phyloP scores from a whole-genome alignment of 2,797 vertebrate species.

The Dipus sagitta region DNA sequence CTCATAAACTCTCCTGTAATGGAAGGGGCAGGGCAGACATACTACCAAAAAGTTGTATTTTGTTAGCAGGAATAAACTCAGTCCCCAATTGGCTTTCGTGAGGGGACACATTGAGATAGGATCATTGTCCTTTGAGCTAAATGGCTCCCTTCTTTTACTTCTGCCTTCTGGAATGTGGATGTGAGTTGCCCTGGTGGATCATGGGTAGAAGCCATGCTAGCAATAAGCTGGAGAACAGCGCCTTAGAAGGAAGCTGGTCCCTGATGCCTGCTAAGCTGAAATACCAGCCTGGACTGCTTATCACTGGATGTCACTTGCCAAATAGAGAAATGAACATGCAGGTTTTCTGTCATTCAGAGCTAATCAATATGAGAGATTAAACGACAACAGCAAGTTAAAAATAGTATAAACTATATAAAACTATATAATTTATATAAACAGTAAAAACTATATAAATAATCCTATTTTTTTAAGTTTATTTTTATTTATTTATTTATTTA shows the following conservation, averaged over 20 bases:
- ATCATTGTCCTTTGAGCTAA: neutral
- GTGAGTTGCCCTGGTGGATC: neutral
- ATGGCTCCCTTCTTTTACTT: neutral
- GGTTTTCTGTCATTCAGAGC: slow-evolving; percentile 34
- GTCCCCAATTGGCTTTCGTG: neutral
- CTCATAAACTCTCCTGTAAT: neutral
- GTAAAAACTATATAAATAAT: too few species aligned
- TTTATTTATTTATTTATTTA: too few species aligned
- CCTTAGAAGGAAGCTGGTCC: neutral
- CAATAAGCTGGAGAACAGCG: too few species aligned
- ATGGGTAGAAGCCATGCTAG: fast-evolving
- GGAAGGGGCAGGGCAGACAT: neutral
- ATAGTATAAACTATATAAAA: neutral
- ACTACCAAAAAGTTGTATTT: neutral
- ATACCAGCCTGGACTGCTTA: neutral
- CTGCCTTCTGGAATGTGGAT: neutral
- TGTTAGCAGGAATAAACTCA: slow-evolving; percentile 2
- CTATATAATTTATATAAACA: too few species aligned
- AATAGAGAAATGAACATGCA: neutral
- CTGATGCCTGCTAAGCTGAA: neutral
- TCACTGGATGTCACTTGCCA: neutral
- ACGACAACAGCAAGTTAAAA: neutral
- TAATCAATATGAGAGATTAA: neutral
- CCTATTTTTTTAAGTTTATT: too few species aligned
- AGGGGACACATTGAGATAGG: neutral